Base-by-base conservation (phyloP, 2,888 invertebrate species). In the Eumacrocentrus americanus region DNA sequence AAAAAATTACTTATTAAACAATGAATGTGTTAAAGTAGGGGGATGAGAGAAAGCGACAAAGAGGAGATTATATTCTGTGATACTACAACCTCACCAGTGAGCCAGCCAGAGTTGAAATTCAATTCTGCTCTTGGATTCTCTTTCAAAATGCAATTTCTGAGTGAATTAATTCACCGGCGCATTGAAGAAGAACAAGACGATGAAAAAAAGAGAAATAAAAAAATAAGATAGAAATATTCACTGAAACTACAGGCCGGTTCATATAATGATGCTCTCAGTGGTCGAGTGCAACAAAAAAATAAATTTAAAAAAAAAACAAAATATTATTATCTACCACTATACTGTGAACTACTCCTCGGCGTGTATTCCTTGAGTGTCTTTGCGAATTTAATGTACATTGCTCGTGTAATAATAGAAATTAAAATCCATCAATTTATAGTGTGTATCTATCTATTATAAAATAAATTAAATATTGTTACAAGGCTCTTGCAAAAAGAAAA, bases 401-500 rank as follows among this genome's bases (percentile, higher is more conserved):
- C 25, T 29, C 14, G 40, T 47, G 22, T 25, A 25, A 29, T 14
- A 48, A 29, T 14, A 34, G 9, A 51, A 35, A 51, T 35, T 14
- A 9, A 51, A 51, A 51, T 51, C 35, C 5, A 51, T 51, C 4
- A 6, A 29, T 29, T 29, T 6, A 29, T 29, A 29, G 29, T 29
- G n/a, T n/a, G 5, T 29, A 29, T 29, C 29, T 29, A 4, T 29
- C 29, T 29, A 29, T 20, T 29, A 29, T 29, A 29, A 29, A 29
- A 29, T 37, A 37, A 20, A 51, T 37, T 51, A 18, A 37, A n/a
- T 51, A 37, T 51, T 51, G 37, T 51, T 51, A 51, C 5, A 51
- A 12, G 35, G 35, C 48, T 48, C 34, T 48, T 16, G 29, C 6
- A 2, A 18, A 18, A 37, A 16, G 16, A 37, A 35, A 37, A 50